Percentiles rank a stretch among this genome's conserved stretches.
Evolutionary conservation across 2,113 vertebrate genomes (phyloP).

Genomic region (Xiphias gladius): DNA sequence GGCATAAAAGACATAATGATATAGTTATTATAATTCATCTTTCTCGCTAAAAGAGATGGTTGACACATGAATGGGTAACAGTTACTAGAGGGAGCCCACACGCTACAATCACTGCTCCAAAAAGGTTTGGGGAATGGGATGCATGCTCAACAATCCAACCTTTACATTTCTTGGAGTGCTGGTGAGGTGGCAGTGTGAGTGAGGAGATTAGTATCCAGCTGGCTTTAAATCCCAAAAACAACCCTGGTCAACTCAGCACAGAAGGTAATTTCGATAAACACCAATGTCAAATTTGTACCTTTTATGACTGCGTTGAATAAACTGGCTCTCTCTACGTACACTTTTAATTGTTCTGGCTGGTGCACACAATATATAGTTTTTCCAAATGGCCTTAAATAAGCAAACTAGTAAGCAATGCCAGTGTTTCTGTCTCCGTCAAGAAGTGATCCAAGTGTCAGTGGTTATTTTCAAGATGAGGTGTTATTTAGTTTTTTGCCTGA

Average conservation of each 20-base stretch:
- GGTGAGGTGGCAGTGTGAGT: slow-evolving; percentile 59
- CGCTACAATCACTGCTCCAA: neutral
- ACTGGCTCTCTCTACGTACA: slow-evolving; percentile 22
- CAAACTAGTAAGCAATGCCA: slow-evolving; percentile 59
- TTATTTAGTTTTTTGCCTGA: slow-evolving; percentile 68
- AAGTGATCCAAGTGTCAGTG: slow-evolving; percentile 67
- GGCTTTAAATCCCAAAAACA: slow-evolving; percentile 54
- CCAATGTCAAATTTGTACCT: slow-evolving; percentile 68
- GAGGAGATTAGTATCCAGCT: slow-evolving; percentile 60
- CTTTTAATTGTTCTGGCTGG: slow-evolving; percentile 47
- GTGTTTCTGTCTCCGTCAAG: slow-evolving; percentile 52
- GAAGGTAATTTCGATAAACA: slow-evolving; percentile 72
- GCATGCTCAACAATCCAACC: slow-evolving; percentile 9
- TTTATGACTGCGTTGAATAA: slow-evolving; percentile 32
- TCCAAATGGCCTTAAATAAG: slow-evolving; percentile 64
- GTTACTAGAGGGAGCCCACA: slow-evolving; percentile 1
- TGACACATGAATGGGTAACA: neutral
- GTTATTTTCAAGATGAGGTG: slow-evolving; percentile 74
- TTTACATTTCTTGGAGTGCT: slow-evolving; percentile 47
- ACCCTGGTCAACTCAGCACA: slow-evolving; percentile 47
- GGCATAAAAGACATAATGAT: neutral
- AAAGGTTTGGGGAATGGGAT: slow-evolving; percentile 34
- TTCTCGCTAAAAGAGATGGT: neutral
- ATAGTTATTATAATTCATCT: neutral
- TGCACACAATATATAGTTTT: slow-evolving; percentile 54